Evolutionary conservation across 2,797 vertebrate genomes (phyloP), one percentile per base, ranked within the genome.

Genomic region (Macrochelys suwanniensis): DNA sequence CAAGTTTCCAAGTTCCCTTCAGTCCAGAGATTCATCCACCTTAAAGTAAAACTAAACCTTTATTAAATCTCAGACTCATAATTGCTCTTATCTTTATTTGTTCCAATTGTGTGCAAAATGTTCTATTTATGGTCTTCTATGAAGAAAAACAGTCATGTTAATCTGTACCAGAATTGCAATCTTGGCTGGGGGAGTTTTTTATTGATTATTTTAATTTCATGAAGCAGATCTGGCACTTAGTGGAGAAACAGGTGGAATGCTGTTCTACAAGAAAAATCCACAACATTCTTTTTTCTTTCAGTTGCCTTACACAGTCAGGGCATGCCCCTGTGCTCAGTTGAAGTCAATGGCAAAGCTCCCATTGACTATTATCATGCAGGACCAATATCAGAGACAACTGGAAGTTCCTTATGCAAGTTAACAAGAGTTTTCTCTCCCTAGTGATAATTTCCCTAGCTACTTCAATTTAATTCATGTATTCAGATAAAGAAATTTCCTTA

Each of bases 161-260:
- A 42, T 25, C 54, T n/a, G n/a, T 80, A 94, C 45, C 26, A 77
- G 7, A 47, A 61, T 16, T 59, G 42, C 71, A 83, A 33, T 21
- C 45, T 3, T 31, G 74, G 54, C 71, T 90, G 83, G 12, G 5
- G 25, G 47, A 92, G 61, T 54, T 91, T 93, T 79, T 53, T 81
- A 31, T 68, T 84, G n/a, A 79, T 93, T 49, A 83, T 90, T 49
- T 95, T 95, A 42, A 74, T 89, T 95, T 96, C 89, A 80, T 65
- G 53, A 91, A 15, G 53, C 47, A 94, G n/a, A 92, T 17, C 71
- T 1, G 85, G 49, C 16, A 94, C 50, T 50, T 87, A 15, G 83
- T 65, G 71, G 82, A 90, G 84, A 88, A 97, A 83, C 2, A 7
- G 49, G 25, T 88, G 49, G 87, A 89, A 49, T 80, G 71, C 53